Percentiles rank a stretch among this genome's conserved stretches.
Conservation (phyloP, 2,113 vertebrate genomes). For the Rhegmatorhina hoffmannsi region DNA sequence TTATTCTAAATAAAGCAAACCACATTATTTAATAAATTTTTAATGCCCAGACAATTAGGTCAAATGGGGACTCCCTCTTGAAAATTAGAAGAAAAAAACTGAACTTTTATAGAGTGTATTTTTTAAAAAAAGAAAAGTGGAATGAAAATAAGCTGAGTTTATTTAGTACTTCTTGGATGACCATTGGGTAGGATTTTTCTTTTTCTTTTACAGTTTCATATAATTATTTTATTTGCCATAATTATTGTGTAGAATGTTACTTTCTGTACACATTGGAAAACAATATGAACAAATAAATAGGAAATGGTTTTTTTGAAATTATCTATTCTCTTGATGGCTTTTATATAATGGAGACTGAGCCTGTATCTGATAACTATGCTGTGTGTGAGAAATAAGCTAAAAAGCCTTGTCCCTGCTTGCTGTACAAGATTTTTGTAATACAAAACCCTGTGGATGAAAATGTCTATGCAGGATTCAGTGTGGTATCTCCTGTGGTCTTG, state of each 20-base stretch:
- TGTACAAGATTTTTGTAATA: not conserved
- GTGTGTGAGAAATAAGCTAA: not conserved
- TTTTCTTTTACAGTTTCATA: not conserved
- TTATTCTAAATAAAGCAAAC: slow-evolving; percentile 56
- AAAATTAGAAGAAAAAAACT: not conserved
- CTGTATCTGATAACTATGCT: not conserved
- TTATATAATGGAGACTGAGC: not conserved
- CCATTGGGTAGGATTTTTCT: not conserved
- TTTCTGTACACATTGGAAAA: not conserved
- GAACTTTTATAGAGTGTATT: not conserved
- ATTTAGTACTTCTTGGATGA: not conserved
- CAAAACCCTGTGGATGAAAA: not conserved
- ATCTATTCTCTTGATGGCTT: not conserved
- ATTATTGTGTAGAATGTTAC: not conserved
- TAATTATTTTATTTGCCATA: not conserved
- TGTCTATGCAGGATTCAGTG: not conserved
- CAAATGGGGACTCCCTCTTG: slow-evolving; percentile 15
- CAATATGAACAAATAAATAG: not conserved
- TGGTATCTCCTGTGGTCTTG: not conserved
- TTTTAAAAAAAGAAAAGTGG: not conserved
- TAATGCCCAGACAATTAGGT: slow-evolving; percentile 24
- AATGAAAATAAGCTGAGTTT: not conserved
- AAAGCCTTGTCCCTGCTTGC: not conserved
- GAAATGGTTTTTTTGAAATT: not conserved
- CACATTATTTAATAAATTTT: slow-evolving; percentile 49